Evolutionary conservation across 64 coral and sea anemone genomes (phyloP).

Genomic region (Pocillopora verrucosa): DNA sequence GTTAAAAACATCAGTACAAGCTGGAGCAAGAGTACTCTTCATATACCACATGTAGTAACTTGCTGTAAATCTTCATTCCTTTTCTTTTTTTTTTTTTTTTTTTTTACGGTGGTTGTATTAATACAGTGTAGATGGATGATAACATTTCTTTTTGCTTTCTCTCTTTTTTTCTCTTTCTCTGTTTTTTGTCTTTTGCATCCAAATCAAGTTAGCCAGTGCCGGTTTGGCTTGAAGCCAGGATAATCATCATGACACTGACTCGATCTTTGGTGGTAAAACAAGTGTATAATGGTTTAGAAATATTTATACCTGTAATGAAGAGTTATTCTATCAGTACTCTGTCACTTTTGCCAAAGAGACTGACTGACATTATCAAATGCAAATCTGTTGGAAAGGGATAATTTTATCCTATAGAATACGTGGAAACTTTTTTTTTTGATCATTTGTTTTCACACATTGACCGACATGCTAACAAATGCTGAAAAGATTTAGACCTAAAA

Average conservation of each 20-base stretch:
- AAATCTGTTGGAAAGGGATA: too few relatives aligned
- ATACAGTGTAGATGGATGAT: conserved; percentile 54
- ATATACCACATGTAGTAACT: too few relatives aligned
- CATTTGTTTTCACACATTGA: neutral
- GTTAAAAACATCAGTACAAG: too few relatives aligned
- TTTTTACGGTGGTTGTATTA: conserved; percentile 53
- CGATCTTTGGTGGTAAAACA: conserved; percentile 55
- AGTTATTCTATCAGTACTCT: neutral
- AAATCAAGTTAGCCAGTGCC: conserved; percentile 47
- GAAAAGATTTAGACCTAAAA: too few relatives aligned
- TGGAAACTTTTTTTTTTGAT: neutral
- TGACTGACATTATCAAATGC: neutral
- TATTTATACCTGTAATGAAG: conserved; percentile 27
- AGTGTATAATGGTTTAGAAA: conserved; percentile 13
- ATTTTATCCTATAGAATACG: too few relatives aligned
- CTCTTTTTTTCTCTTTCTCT: conserved; percentile 97
- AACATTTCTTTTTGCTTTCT: conserved; percentile 81
- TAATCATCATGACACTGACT: conserved; percentile 43
- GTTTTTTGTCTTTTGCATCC: conserved; percentile 85
- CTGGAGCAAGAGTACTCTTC: too few relatives aligned
- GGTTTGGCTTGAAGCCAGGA: conserved; percentile 49
- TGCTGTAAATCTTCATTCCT: neutral
- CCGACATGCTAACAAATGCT: too few relatives aligned
- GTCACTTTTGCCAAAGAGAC: neutral
- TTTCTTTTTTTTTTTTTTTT: conserved; percentile 26